Evolutionary conservation across 2,888 invertebrate species (phyloP), one percentile per base, ranked within the genome.

Genomic region (Lasioglossum zephyrum): DNA sequence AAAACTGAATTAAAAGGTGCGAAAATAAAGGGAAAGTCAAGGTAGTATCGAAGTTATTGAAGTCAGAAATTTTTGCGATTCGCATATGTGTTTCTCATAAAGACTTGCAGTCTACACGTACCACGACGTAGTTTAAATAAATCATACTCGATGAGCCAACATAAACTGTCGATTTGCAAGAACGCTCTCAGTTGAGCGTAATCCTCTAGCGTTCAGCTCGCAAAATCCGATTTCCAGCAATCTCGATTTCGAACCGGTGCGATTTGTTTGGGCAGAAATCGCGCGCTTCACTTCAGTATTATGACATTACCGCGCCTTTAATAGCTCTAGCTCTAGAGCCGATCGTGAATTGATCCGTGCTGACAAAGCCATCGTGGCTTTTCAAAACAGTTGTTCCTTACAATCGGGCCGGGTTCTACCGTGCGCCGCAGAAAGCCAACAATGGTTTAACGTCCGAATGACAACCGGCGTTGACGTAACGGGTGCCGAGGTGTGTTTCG

Each of bases 401-500:
- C 69, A 31, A 73, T 76, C 26, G 31, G 22, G n/a, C 53, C 57
- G 63, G 73, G 73, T 53, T 36, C 53, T n/a, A 11, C 18, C 44
- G 22, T 53, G 22, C 22, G 11, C 39, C 18, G 49, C 22, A 53
- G 44, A 49, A 16, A 16, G 8, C 60, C 63, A 75, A 82, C 74
- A 78, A 75, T 69, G 69, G 79, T 72, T 77, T 47, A 53, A 73
- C 6, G 78, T 41, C 36, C 47, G 70, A 85, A 79, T 44, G 79
- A 79, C 84, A 44, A 78, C 13, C 22, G 63, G 44, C 60, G 77
- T 79, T 70, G 77, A 79, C 85, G 84, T 79, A 85, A 85, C 82
- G 1, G 60, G 75, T 11, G 2, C n/a, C 82, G 70, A 77, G 85
- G 85, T 84, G 85, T 77, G 85, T 84, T 80, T 4, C 85, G 84